Base-by-base conservation (phyloP, 2,888 invertebrate genomes). In the Drosophila affinis region DNA sequence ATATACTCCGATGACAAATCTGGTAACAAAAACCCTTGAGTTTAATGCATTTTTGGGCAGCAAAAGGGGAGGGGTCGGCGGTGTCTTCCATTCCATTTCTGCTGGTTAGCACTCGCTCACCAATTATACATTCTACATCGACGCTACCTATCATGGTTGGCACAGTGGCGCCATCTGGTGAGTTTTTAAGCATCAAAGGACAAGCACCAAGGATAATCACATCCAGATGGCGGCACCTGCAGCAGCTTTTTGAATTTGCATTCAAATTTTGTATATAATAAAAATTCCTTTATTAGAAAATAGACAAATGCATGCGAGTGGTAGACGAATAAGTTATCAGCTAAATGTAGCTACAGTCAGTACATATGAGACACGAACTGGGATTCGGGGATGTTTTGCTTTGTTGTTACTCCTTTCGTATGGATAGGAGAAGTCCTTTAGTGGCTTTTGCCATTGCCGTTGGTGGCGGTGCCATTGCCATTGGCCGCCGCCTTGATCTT, bases 401-500 rank as follows among this genome's bases (percentile, higher is more conserved):
- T 49, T 27, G 7, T 2, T 12, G 39, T 57, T 24, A 7, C 9
- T 39, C 21, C 44, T 17, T 18, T n/a, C n/a, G 24, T 24, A 3
- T 39, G 39, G 14, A 39, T 14, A n/a, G 39, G 14, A 39, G 3
- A 39, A 39, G 39, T 32, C 9, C 10, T 9, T 18, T 63, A 49
- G 56, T 71, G 74, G 29, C 53, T 68, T n/a, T 58, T 59, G 54
- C 75, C 72, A 24, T 72, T 21, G 21, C 21, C 21, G 21, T 21
- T 71, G n/a, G 56, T 52, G 45, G 39, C 39, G n/a, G 45, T 63
- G 52, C 59, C 72, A 27, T 71, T 80, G 47, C 83, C 83, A 75
- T 86, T 87, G 39, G 39, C 39, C 6, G 14, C 76, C 63, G 53
- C 68, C 54, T 54, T 84, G 29, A 73, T 46, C 9, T 67, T 75